Conservation (phyloP, 2,888 invertebrate genomes). For the Abrostola triplasia region DNA sequence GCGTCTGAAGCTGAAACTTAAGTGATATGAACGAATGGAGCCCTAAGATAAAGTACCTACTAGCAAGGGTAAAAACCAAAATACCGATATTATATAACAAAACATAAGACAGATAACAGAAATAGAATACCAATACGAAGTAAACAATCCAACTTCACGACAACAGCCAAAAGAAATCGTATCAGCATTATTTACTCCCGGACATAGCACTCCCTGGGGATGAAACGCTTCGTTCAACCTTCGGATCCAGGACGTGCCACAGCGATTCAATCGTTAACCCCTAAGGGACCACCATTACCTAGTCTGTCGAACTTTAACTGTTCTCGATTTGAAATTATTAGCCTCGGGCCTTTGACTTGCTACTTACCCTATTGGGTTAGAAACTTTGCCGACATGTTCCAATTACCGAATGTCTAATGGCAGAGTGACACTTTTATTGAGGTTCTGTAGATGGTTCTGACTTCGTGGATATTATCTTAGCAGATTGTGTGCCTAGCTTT, state of each 20-base stretch:
- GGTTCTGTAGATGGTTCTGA: slow-evolving; percentile 18
- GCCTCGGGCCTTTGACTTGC: slow-evolving; percentile 49
- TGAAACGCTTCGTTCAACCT: slow-evolving; percentile 18
- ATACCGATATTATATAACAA: background rate
- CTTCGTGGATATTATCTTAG: slow-evolving; percentile 13
- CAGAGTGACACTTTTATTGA: slow-evolving; percentile 41
- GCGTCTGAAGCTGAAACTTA: background rate
- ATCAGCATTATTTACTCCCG: slow-evolving; percentile 52
- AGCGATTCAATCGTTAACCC: slow-evolving; percentile 61
- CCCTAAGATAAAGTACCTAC: background rate
- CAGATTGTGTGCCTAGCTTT: slow-evolving; percentile 14
- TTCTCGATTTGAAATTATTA: slow-evolving; percentile 70
- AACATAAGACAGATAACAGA: background rate
- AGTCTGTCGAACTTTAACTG: slow-evolving; percentile 65
- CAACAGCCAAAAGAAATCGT: slow-evolving; percentile 36
- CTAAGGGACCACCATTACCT: slow-evolving; percentile 62
- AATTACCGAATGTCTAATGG: slow-evolving; percentile 51
- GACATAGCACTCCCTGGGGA: slow-evolving; percentile 32
- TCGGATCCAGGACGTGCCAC: slow-evolving; percentile 45
- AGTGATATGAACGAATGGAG: background rate
- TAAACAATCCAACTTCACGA: slow-evolving; percentile 41
- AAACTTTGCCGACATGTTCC: slow-evolving; percentile 55
- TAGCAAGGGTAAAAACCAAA: background rate
- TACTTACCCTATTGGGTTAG: slow-evolving; percentile 44
- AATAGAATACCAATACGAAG: background rate